phyloP scores from a whole-genome alignment of 2,888 invertebrate species.

The Nephrotoma guestfalica region DNA sequence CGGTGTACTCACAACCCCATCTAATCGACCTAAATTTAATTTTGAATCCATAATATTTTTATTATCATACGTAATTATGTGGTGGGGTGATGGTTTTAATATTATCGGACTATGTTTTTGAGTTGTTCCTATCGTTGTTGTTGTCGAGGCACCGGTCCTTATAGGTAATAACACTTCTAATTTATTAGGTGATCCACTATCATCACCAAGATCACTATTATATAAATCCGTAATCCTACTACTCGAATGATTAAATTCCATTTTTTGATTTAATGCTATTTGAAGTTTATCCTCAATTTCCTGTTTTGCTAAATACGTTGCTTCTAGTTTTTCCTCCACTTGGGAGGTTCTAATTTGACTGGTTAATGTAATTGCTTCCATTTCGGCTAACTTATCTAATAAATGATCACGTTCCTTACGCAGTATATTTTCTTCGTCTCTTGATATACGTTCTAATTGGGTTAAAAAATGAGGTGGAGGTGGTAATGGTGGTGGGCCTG shows the following conservation, averaged over 20 bases:
- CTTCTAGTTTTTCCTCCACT: constrained; percentile 47
- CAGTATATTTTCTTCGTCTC: constrained; percentile 44
- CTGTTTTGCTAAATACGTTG: constrained; percentile 39
- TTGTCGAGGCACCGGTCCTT: background rate
- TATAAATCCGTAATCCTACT: constrained; percentile 41
- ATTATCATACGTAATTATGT: background rate
- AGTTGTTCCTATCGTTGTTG: background rate
- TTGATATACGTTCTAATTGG: constrained; percentile 25
- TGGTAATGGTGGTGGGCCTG: constrained; percentile 5
- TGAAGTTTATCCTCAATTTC: constrained; percentile 45
- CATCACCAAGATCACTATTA: constrained; percentile 5
- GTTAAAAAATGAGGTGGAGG: constrained; percentile 20
- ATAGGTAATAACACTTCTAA: constrained; percentile 1
- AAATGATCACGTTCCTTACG: constrained; percentile 61
- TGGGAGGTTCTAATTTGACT: constrained; percentile 48
- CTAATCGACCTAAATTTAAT: constrained; percentile 44
- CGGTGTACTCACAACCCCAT: constrained; percentile 52
- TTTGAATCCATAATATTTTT: constrained; percentile 15
- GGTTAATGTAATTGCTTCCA: constrained; percentile 59
- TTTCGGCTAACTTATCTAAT: constrained; percentile 56
- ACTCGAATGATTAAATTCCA: constrained; percentile 34
- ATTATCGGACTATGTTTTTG: constrained; percentile 4
- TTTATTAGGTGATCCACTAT: constrained; percentile 4
- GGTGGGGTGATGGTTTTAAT: constrained; percentile 4
- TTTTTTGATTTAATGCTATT: constrained; percentile 39